Conservation (phyloP, 2,797 vertebrate genomes). For the Mico argentatus region DNA sequence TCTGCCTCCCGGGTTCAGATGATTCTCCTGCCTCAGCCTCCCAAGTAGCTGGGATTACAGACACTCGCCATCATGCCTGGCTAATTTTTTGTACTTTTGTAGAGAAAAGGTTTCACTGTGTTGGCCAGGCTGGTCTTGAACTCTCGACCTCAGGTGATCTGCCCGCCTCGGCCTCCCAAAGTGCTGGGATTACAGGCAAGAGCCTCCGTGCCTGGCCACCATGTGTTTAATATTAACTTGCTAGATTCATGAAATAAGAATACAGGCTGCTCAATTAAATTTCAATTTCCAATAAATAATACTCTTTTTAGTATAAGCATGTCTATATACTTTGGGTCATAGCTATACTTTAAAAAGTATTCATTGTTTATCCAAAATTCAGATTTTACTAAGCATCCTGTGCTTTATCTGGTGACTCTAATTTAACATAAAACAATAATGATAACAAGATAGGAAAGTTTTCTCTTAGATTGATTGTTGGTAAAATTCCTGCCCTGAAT, state of each 20-base stretch:
- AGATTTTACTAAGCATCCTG: neutral
- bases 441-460: neutral
- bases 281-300: constrained; percentile 46
- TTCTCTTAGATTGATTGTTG: neutral
- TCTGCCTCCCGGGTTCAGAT: too few species aligned
- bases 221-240: neutral
- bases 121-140: neutral
- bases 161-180: neutral
- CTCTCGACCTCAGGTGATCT: too few species aligned
- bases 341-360: neutral
- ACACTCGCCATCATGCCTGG: neutral
- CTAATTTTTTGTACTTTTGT: neutral
- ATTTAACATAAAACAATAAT: constrained; percentile 1
- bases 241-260: neutral
- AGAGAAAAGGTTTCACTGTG: neutral
- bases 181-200: neutral
- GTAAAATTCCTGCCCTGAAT: neutral
- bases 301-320: neutral
- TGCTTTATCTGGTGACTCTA: neutral
- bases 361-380: neutral
- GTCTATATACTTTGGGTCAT: neutral
- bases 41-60: too few species aligned
- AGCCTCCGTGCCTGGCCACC: too few species aligned
- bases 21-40: too few species aligned
- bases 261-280: neutral